These are phyloP conservation scores for Mirounga angustirostris DNA, from an alignment of 2,113 vertebrate species.

Conservation along the genomic window DNA sequence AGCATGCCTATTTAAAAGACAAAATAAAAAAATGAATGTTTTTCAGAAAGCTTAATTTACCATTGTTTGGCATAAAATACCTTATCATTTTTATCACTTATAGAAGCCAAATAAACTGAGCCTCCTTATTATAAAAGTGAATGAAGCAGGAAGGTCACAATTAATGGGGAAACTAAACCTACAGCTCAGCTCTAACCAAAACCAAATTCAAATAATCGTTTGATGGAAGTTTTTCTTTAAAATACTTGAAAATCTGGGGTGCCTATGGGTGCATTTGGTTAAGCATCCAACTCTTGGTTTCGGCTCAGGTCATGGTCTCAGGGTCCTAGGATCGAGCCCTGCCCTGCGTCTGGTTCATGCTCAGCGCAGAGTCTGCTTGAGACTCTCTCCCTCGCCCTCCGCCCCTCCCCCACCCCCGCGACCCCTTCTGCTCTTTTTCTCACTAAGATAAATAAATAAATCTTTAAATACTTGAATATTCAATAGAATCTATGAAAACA, in stretches of 20 bases:
- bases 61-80: background rate
- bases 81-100: background rate
- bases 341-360: background rate
- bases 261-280: background rate
- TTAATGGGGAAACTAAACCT: background rate
- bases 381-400: background rate
- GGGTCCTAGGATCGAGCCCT: background rate
- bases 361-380: background rate
- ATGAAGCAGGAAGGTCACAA: background rate
- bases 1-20: background rate
- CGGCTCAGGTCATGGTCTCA: background rate
- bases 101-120: background rate
- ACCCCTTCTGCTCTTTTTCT: background rate
- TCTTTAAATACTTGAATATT: background rate
- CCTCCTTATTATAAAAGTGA: background rate
- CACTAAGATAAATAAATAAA: background rate
- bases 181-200: background rate
- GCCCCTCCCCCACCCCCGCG: background rate
- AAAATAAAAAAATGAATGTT: background rate
- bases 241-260: background rate
- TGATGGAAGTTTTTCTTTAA: background rate
- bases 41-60: conserved; percentile 11
- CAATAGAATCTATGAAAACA: background rate
- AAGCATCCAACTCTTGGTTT: background rate
- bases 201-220: background rate